Conservation (phyloP, 2,113 vertebrate genomes). For the Siniperca knerii region DNA sequence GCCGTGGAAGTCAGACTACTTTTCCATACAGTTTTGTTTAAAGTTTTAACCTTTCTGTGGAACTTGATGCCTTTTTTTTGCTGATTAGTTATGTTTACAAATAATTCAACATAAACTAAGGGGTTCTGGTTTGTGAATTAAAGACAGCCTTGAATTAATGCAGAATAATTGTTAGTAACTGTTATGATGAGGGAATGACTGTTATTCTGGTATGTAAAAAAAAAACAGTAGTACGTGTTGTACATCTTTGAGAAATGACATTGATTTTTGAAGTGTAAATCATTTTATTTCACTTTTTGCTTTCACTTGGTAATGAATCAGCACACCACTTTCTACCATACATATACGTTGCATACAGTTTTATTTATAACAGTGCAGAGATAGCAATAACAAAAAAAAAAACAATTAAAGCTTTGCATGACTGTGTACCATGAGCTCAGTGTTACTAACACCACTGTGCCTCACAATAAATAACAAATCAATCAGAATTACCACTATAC, state of each 20-base stretch:
- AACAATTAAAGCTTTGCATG: neutral
- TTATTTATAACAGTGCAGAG: neutral
- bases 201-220: neutral
- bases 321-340: neutral
- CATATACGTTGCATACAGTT: neutral
- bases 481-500: constrained; percentile 25
- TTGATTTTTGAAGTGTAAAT: constrained; percentile 43
- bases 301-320: constrained; percentile 21
- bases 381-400: neutral
- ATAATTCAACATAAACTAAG: constrained; percentile 74
- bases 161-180: constrained; percentile 73
- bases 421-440: neutral
- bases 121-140: constrained; percentile 70
- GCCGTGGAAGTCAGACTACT: constrained; percentile 70
- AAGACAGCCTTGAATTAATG: constrained; percentile 72
- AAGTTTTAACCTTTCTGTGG: constrained; percentile 77
- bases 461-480: constrained; percentile 82
- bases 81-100: constrained; percentile 79
- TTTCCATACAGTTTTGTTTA: constrained; percentile 78
- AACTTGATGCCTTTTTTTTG: constrained; percentile 76
- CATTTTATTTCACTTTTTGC: neutral
- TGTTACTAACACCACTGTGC: constrained; percentile 81
- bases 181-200: constrained; percentile 49
- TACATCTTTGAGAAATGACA: constrained; percentile 28
- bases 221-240: constrained; percentile 10